A percentile compares a stretch with the other conserved stretches of the same genome.
Conservation (phyloP, 2,797 vertebrate species). For the Gorsachius magnificus region DNA sequence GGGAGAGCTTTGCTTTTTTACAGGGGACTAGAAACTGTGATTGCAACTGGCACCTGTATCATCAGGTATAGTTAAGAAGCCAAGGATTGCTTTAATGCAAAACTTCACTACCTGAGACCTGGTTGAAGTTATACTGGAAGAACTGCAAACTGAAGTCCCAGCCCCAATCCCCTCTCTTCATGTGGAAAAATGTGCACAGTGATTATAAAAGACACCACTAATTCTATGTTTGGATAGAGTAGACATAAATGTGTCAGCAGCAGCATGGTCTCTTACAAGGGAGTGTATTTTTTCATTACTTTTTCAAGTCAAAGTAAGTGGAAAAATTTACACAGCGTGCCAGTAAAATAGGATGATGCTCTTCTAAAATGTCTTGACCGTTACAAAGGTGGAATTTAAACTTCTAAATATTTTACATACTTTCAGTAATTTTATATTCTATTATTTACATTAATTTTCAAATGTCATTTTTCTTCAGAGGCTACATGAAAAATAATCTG, state of each 20-base stretch:
- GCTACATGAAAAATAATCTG: background rate
- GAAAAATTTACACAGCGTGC: background rate
- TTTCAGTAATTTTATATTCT: background rate
- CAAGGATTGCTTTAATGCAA: background rate
- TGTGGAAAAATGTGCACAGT: background rate
- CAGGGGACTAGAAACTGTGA: background rate
- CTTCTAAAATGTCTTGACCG: background rate
- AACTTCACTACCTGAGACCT: background rate
- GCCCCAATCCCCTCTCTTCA: background rate
- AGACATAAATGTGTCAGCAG: constrained; percentile 32
- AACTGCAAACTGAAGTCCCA: background rate
- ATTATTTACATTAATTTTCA: background rate
- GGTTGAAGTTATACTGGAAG: background rate
- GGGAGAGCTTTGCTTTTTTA: background rate
- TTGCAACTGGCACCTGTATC: background rate
- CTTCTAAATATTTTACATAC: background rate
- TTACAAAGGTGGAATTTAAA: background rate
- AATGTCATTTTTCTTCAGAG: background rate
- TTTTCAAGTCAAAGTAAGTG: background rate
- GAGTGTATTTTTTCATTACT: constrained; percentile 5
- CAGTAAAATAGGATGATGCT: background rate
- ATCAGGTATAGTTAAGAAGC: background rate
- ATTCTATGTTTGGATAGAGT: constrained; percentile 30
- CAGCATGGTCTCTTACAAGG: background rate
- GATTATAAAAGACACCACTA: background rate